Conservation (phyloP, 2,888 invertebrate genomes). For the Nomada ruficornis region DNA sequence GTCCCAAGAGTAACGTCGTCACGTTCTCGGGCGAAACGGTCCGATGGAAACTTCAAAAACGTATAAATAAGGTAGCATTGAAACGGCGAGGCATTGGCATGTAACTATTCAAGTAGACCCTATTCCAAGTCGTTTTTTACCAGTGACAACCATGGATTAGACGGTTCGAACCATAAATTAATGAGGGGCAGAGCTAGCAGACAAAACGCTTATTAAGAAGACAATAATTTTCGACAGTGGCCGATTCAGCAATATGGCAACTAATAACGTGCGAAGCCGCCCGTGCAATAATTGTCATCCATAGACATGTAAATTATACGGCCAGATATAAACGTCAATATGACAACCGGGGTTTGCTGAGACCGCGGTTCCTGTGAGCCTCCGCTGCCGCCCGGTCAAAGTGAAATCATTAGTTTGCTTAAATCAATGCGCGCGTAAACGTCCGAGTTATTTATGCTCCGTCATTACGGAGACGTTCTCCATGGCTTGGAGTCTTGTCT, state of each 20-base stretch:
- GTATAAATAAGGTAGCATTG: too few relatives aligned
- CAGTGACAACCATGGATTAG: slow-evolving; percentile 31
- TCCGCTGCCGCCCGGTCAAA: slow-evolving; percentile 81
- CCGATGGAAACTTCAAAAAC: neutral
- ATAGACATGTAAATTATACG: slow-evolving; percentile 83
- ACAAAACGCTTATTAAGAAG: slow-evolving; percentile 58
- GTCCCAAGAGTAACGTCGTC: too few relatives aligned
- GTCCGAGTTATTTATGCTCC: slow-evolving; percentile 84
- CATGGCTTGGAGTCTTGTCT: slow-evolving; percentile 71
- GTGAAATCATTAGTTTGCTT: slow-evolving; percentile 85
- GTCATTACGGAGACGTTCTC: slow-evolving; percentile 83
- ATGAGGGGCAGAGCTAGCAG: slow-evolving; percentile 2
- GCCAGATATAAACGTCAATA: slow-evolving; percentile 84
- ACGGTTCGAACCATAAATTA: slow-evolving; percentile 35
- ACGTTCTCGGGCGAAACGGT: neutral
- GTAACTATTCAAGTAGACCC: neutral
- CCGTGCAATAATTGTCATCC: slow-evolving; percentile 80
- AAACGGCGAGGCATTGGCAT: too few relatives aligned
- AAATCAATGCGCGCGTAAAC: slow-evolving; percentile 84
- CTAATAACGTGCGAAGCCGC: slow-evolving; percentile 63
- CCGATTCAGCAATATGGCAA: slow-evolving; percentile 54
- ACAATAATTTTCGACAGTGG: slow-evolving; percentile 46
- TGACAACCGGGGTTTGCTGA: slow-evolving; percentile 73
- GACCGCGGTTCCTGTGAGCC: slow-evolving; percentile 52
- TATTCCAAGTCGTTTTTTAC: slow-evolving; percentile 24